Conservation (phyloP, 2,113 vertebrate genomes). For the Dipodomys spectabilis region DNA sequence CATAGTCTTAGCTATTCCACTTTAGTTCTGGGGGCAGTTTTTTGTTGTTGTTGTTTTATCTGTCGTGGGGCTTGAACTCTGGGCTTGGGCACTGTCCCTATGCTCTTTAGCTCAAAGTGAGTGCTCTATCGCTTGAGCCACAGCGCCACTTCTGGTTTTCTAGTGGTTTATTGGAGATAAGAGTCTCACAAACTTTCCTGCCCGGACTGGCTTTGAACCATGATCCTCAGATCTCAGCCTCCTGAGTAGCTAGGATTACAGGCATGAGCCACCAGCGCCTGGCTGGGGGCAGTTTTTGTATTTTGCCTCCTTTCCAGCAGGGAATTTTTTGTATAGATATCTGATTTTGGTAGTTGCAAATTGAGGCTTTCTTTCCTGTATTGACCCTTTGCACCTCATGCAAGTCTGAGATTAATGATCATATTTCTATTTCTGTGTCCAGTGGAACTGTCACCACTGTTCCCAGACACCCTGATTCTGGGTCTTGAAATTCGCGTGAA, state of each 20-base stretch:
- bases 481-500: slow-evolving; percentile 95
- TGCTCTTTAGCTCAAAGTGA: no score
- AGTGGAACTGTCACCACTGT: slow-evolving; percentile 93
- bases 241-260: no score
- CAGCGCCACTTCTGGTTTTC: no score
- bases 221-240: no score
- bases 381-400: slow-evolving; percentile 6
- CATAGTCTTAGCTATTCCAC: background rate
- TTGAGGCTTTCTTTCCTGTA: background rate
- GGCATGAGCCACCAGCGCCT: no score
- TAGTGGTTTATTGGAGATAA: no score
- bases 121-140: no score
- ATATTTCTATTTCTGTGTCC: slow-evolving; percentile 51
- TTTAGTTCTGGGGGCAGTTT: slow-evolving; percentile 9
- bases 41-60: background rate
- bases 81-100: no score
- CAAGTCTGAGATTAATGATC: slow-evolving; percentile 22
- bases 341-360: background rate
- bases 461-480: slow-evolving; percentile 92
- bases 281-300: background rate
- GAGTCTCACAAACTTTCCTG: no score
- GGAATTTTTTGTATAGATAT: background rate
- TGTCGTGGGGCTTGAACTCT: no score
- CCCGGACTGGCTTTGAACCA: no score
- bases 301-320: background rate